These are phyloP conservation scores for Habrosyne pyritoides DNA, from an alignment of 2,888 invertebrate species.

Conservation along the genomic window DNA sequence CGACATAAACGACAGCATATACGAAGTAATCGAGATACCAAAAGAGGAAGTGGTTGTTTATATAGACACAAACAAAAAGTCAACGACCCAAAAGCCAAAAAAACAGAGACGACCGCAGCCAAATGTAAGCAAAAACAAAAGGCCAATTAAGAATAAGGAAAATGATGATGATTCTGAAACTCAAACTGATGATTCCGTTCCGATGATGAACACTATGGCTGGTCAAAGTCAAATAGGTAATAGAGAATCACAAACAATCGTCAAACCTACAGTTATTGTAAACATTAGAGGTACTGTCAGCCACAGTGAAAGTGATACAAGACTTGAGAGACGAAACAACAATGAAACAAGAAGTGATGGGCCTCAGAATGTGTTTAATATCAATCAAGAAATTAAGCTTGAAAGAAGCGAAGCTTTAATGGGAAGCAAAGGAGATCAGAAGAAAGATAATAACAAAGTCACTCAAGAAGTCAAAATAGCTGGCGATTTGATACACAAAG, in stretches of 20 bases:
- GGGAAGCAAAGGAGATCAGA: constrained; percentile 23
- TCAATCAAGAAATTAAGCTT: constrained; percentile 74
- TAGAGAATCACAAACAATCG: constrained; percentile 73
- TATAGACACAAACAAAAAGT: constrained; percentile 55
- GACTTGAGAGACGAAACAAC: constrained; percentile 55
- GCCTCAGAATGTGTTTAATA: constrained; percentile 71
- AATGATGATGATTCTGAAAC: constrained; percentile 33
- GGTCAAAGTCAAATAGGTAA: constrained; percentile 78
- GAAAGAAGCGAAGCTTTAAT: constrained; percentile 40
- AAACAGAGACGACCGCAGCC: constrained; percentile 36
- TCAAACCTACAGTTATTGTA: constrained; percentile 77
- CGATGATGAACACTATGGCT: constrained; percentile 63
- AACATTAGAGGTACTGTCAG: constrained; percentile 71
- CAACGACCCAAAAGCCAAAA: constrained; percentile 57
- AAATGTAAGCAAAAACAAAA: constrained; percentile 42
- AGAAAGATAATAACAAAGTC: constrained; percentile 36
- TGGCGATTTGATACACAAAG: constrained; percentile 36
- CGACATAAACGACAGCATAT: constrained; percentile 35
- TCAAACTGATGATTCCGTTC: constrained; percentile 38
- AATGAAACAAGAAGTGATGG: constrained; percentile 44
- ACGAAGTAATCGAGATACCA: constrained; percentile 33
- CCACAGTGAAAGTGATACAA: constrained; percentile 69
- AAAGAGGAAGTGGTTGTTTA: constrained; percentile 65
- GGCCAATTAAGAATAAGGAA: constrained; percentile 37
- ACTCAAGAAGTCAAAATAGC: constrained; percentile 52